Conservation (phyloP, 2,888 invertebrate species). For the Spodoptera littoralis region DNA sequence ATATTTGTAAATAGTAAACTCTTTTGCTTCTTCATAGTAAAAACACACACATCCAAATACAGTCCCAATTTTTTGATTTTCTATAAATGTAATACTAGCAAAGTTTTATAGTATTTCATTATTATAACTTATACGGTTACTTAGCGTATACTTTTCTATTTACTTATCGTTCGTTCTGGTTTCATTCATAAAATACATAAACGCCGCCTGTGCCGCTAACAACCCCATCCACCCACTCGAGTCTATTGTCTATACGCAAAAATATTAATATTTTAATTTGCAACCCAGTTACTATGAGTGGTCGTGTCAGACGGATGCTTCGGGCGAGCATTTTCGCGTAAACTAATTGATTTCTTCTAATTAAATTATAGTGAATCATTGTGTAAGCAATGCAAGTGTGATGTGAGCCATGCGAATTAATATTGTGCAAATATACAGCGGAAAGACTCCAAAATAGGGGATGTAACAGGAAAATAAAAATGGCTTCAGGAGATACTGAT, state of each 20-base stretch:
- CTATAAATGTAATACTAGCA: too few relatives aligned
- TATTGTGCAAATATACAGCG: conserved; percentile 75
- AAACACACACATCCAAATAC: too few relatives aligned
- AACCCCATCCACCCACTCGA: conserved; percentile 51
- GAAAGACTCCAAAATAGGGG: conserved; percentile 83
- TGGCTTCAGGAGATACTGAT: conserved; percentile 96
- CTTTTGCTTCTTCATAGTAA: too few relatives aligned
- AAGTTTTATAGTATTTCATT: too few relatives aligned
- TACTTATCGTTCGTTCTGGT: too few relatives aligned
- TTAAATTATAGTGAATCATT: conserved; percentile 87
- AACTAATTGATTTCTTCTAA: conserved; percentile 87
- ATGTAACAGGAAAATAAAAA: conserved; percentile 87
- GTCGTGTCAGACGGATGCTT: conserved; percentile 86
- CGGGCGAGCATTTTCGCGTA: conserved; percentile 84
- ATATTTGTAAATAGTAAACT: too few relatives aligned
- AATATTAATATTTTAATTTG: conserved; percentile 61
- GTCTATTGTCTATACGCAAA: conserved; percentile 55
- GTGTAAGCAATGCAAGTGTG: conserved; percentile 81
- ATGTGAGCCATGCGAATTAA: conserved; percentile 84
- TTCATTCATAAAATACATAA: too few relatives aligned
- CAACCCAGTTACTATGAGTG: conserved; percentile 82
- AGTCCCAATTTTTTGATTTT: too few relatives aligned
- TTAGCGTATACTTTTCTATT: too few relatives aligned
- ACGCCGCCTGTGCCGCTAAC: conserved; percentile 9
- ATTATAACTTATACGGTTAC: too few relatives aligned